Conservation (phyloP, 1,140 invertebrate species). For the Zaprionus camerounensis region DNA sequence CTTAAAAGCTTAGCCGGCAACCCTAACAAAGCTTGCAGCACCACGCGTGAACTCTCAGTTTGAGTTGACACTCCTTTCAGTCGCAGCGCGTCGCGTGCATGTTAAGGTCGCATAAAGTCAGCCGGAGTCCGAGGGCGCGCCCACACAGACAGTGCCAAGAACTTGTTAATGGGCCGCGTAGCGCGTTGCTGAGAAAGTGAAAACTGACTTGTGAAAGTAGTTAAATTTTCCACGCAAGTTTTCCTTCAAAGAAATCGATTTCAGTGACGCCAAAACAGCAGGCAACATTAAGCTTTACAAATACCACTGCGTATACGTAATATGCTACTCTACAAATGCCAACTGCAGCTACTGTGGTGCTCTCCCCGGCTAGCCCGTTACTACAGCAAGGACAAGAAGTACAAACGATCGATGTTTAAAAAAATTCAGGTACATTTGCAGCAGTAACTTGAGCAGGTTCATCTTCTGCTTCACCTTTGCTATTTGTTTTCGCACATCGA, state of each 20-base stretch:
- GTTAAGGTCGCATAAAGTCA: slow-evolving; percentile 65
- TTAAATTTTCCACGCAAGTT: slow-evolving; percentile 11
- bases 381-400: slow-evolving; percentile 40
- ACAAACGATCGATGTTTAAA: slow-evolving; percentile 52
- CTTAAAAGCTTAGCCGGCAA: slow-evolving; percentile 10
- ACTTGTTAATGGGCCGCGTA: slow-evolving; percentile 57
- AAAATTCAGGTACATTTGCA: slow-evolving; percentile 59
- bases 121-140: slow-evolving; percentile 13
- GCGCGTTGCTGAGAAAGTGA: slow-evolving; percentile 9
- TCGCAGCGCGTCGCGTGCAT: slow-evolving; percentile 71
- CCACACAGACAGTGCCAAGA: slow-evolving; percentile 7
- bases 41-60: slow-evolving; percentile 15
- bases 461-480: not conserved
- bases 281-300: slow-evolving; percentile 38
- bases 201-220: slow-evolving; percentile 41
- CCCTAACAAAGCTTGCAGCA: slow-evolving; percentile 22
- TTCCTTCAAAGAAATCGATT: slow-evolving; percentile 54
- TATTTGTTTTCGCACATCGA: slow-evolving; percentile 4
- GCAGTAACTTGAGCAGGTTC: not conserved
- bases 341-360: slow-evolving; percentile 54
- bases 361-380: slow-evolving; percentile 46
- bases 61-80: slow-evolving; percentile 68
- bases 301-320: slow-evolving; percentile 63
- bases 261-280: slow-evolving; percentile 55
- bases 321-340: slow-evolving; percentile 64